Evolutionary conservation across 1,140 invertebrate species (phyloP), one percentile per base, ranked within the genome.

Genomic region (Nasonia giraulti): DNA sequence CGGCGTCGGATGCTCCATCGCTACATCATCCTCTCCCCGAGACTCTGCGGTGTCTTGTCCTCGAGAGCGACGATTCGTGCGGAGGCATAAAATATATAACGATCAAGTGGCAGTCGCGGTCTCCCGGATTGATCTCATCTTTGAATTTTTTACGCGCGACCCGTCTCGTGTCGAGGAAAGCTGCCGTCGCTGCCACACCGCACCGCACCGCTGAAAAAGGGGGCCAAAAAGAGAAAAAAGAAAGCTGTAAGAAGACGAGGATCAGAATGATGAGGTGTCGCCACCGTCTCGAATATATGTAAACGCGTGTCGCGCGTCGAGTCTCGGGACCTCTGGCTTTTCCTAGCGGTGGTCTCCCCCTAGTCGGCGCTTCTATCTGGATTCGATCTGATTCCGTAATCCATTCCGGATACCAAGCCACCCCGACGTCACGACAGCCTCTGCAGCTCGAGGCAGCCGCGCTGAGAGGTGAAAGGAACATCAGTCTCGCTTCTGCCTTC

Each of bases 321-420:
- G n/a, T 27, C 2, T 62, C 27, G 62, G 27, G 27, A 40, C 17
- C 27, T 40, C 27, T 75, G 79, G 20, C 11, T 40, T 44, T 76
- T 50, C 50, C 69, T 62, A 69, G n/a, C 27, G 11, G 55, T 5
- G 6, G 55, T 17, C 27, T 69, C 82, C 40, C 79, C 69, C 69
- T 74, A 74, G 33, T 37, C 87, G 83, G 81, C 87, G 85, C 83
- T 44, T 69, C 55, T 44, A 85, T 85, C 80, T 62, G 75, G 44
- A 85, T 85, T 85, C 75, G 73, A 85, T 85, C 80, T 85, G 84
- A 80, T 85, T 85, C 71, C 78, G 78, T 80, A 80, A 85, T 85
- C 78, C 78, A 80, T 80, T 85, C 77, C 73, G 68, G 80, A 85
- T 85, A 82, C n/a, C 75, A 73, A 82, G 74, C 44, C 27, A 33